Conservation (phyloP, 2,797 vertebrate genomes). For the Psittacula echo region DNA sequence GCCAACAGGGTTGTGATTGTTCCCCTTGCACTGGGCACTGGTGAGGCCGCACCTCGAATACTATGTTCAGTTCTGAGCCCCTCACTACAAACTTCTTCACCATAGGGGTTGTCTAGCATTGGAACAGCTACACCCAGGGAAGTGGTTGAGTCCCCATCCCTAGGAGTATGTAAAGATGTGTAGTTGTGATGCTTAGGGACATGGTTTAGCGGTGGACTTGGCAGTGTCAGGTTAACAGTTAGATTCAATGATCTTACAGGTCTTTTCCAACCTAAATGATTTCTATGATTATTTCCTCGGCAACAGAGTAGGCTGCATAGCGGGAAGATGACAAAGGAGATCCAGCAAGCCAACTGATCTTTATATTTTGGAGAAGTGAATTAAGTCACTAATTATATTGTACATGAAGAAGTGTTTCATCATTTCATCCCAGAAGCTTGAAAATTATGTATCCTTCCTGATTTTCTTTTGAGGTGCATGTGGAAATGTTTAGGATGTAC, state of each 20-base stretch:
- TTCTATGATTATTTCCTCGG: neutral
- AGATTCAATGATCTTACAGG: neutral
- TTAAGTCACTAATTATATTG: neutral
- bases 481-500: neutral
- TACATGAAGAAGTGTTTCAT: neutral
- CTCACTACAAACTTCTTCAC: neutral
- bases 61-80: neutral
- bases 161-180: neutral
- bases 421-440: neutral
- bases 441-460: neutral
- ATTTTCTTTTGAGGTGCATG: neutral
- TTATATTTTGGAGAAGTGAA: neutral
- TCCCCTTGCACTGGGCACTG: rapidly evolving
- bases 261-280: neutral
- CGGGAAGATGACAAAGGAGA: neutral
- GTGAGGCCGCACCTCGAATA: neutral
- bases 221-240: neutral
- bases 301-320: neutral
- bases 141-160: neutral
- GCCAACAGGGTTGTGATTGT: neutral
- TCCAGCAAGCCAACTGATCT: neutral
- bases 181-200: neutral
- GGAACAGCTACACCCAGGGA: neutral
- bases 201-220: neutral
- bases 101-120: neutral